Conservation (phyloP, 2,888 invertebrate genomes). For the Calameuta idolon region DNA sequence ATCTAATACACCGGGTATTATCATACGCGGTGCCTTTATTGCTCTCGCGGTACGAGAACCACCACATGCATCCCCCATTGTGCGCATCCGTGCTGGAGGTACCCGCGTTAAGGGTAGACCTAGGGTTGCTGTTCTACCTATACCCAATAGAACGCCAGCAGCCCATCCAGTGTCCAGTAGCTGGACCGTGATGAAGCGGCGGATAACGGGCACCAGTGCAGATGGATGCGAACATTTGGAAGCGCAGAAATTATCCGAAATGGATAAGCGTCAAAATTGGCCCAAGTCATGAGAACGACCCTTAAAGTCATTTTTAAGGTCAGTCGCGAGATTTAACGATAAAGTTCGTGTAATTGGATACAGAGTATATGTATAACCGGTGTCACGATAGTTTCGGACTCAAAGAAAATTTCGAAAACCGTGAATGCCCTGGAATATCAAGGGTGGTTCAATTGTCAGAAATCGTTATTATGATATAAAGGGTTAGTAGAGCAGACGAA, state of each 20-base stretch:
- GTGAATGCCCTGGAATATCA: too few species aligned
- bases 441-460: not conserved
- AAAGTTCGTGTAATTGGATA: too few species aligned
- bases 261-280: too few species aligned
- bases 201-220: not conserved
- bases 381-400: too few species aligned
- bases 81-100: constrained; percentile 40
- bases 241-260: not conserved
- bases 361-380: too few species aligned
- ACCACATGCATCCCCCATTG: constrained; percentile 44
- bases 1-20: constrained; percentile 37
- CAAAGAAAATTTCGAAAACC: too few species aligned
- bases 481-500: not conserved
- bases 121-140: constrained; percentile 17
- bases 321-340: too few species aligned
- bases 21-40: constrained; percentile 43
- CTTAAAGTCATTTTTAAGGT: too few species aligned
- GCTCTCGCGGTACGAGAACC: constrained; percentile 41
- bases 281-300: too few species aligned
- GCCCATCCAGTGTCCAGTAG: not conserved
- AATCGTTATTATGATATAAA: not conserved
- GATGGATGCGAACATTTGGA: not conserved
- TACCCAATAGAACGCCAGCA: constrained; percentile 11
- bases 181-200: not conserved
- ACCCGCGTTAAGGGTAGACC: constrained; percentile 17